Evolutionary conservation across 2,888 invertebrate species (phyloP).

Genomic region (Crioceris asparagi): DNA sequence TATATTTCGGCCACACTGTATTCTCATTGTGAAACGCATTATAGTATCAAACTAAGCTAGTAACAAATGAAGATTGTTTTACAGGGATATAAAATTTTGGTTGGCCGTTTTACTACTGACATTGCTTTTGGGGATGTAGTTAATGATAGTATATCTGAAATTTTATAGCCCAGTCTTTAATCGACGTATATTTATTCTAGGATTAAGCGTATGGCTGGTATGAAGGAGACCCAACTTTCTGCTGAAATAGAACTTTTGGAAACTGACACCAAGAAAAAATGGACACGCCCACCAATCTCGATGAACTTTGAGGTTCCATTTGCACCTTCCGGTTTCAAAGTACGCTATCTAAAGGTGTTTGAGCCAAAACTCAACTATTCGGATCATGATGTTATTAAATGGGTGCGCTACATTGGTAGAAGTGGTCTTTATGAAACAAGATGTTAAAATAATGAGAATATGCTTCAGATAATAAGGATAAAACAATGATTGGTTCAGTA

Average conservation of each 20-base stretch:
- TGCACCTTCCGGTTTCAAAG: conserved; percentile 99
- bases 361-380: conserved; percentile 99
- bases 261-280: conserved; percentile 99
- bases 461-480: too few relatives aligned
- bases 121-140: too few relatives aligned
- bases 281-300: conserved; percentile 99
- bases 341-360: conserved; percentile 97
- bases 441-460: conserved; percentile 53
- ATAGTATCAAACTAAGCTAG: too few relatives aligned
- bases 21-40: too few relatives aligned
- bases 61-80: too few relatives aligned
- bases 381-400: conserved; percentile 99
- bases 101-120: too few relatives aligned
- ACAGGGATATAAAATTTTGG: too few relatives aligned
- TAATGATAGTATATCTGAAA: too few relatives aligned
- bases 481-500: too few relatives aligned
- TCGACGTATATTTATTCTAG: too few relatives aligned
- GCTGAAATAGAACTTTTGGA: conserved; percentile 98
- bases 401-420: conserved; percentile 99
- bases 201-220: conserved; percentile 89
- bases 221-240: conserved; percentile 99
- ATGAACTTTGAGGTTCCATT: conserved; percentile 99
- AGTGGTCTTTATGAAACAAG: conserved; percentile 98
- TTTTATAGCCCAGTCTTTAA: too few relatives aligned
- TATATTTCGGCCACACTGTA: too few relatives aligned